phyloP scores from a whole-genome alignment of 2,113 vertebrate genomes.

The Muntiacus reevesi region DNA sequence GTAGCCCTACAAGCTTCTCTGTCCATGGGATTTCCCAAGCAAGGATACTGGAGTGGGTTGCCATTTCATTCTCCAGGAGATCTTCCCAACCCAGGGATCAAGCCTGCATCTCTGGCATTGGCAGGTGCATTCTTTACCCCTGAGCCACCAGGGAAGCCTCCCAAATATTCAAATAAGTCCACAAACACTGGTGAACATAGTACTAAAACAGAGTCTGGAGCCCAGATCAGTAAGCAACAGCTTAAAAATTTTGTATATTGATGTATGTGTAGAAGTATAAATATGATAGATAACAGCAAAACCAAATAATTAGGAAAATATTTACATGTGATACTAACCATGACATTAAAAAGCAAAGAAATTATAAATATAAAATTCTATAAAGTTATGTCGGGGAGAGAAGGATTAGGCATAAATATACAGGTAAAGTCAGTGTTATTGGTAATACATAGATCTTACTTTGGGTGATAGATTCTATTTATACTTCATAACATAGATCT shows the following conservation, averaged over 20 bases:
- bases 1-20: not conserved
- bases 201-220: not conserved
- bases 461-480: not conserved
- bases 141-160: rapidly evolving
- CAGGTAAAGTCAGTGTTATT: not conserved
- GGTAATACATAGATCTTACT: not conserved
- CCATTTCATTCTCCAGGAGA: not conserved
- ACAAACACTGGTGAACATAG: not conserved
- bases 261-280: not conserved
- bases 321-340: not conserved
- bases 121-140: not conserved
- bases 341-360: not conserved
- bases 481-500: not conserved
- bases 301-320: not conserved
- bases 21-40: not conserved
- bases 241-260: not conserved
- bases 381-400: not conserved
- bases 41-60: not conserved
- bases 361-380: not conserved
- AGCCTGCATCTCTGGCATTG: not conserved
- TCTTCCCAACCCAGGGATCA: not conserved
- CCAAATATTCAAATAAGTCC: not conserved
- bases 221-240: not conserved
- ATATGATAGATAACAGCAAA: not conserved
- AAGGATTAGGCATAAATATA: not conserved